Base-by-base conservation (phyloP, 2,888 invertebrate genomes). In the Tipula unca region DNA sequence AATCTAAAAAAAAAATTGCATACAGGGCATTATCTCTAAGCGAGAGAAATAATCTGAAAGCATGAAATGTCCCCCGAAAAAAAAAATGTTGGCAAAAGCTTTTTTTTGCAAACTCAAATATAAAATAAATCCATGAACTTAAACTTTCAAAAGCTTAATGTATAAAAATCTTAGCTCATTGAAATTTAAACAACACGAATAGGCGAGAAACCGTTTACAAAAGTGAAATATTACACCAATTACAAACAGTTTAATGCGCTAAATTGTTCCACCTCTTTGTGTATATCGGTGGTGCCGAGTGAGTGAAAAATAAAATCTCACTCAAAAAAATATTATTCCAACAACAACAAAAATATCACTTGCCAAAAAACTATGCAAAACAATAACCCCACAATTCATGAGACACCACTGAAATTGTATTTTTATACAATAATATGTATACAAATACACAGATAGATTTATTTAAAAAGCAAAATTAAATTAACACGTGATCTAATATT, bases 401-500 rank as follows among this genome's bases (percentile, higher is more conserved):
- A 25, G 69, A 20, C 69, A 69, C 69, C 69, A 69, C 69, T 83
- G 83, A 32, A 32, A n/a, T 83, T 17, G 29, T 32, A 83, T 32
- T 6, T 82, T 1, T 29, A 8, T 39, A 39, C 13, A 39, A 39
- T 39, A 35, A 35, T 82, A 82, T 82, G 17, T 82, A 32, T 17
- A 83, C 83, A 83, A 32, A 83, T 17, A 83, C 32, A 32, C 2
- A n/a, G 32, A 32, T 35, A 83, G 6, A 32, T 17, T 29, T 29
- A 32, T 83, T 83, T 83, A 32, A 32, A 69, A 69, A 69, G 69
- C 69, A 83, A 83, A n/a, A 32, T 83, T 83, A 83, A 83, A 83
- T 83, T 83, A 83, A 83, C 83, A 83, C 83, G 83, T 83, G 83
- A 83, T 83, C 83, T 83, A 83, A 83, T 83, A 83, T 83, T 83